These are phyloP conservation scores for Eumaeus atala DNA, from an alignment of 1,140 invertebrate genomes.

Conservation along the genomic window DNA sequence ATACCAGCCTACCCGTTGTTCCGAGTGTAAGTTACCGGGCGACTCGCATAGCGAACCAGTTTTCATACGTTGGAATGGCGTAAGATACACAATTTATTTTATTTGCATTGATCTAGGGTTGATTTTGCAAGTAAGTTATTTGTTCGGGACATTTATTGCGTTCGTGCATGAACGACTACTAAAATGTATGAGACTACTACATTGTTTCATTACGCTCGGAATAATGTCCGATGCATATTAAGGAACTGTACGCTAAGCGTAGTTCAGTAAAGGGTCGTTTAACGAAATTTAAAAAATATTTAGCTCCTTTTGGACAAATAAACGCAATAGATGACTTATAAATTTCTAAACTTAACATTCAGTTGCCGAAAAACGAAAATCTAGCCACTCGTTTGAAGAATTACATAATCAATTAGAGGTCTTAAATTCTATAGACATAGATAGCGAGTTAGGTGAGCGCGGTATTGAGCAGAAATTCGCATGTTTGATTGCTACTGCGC, in stretches of 20 bases:
- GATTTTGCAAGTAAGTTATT: too few species aligned
- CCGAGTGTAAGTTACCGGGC: too few species aligned
- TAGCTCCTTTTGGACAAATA: neutral
- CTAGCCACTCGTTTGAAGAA: constrained; percentile 6
- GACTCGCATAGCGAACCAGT: too few species aligned
- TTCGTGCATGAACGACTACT: too few species aligned
- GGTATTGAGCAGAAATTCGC: constrained; percentile 18
- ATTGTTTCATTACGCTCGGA: too few species aligned
- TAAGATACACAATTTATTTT: too few species aligned
- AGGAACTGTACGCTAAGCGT: constrained; percentile 17
- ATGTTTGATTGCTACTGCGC: constrained; percentile 16
- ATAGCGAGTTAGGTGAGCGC: too few species aligned
- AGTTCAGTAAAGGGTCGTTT: constrained; percentile 19
- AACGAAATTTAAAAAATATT: constrained; percentile 16
- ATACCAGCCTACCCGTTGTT: too few species aligned
- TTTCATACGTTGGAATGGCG: too few species aligned
- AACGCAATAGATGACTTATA: neutral
- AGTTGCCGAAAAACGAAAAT: neutral
- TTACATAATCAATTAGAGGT: constrained; percentile 17
- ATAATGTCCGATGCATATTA: constrained; percentile 14
- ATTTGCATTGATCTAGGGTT: too few species aligned
- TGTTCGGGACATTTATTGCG: too few species aligned
- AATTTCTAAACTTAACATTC: constrained; percentile 1
- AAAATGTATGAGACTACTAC: too few species aligned
- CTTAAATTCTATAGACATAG: constrained; percentile 15